Evolutionary conservation across 2,888 invertebrate genomes (phyloP).

Genomic region (Agapostemon virescens): DNA sequence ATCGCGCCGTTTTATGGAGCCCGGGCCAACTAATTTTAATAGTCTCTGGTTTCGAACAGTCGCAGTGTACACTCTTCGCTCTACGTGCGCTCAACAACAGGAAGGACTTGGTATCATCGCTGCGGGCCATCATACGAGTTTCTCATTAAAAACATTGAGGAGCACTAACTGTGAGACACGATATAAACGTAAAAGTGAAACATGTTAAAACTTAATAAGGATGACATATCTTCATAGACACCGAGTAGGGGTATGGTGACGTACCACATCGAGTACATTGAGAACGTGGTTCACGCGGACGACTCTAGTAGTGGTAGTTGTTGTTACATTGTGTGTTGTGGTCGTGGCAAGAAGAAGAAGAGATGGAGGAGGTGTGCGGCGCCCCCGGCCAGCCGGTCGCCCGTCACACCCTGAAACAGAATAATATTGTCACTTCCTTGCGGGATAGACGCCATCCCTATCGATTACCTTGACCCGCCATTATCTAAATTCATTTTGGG

Average conservation of each 20-base stretch:
- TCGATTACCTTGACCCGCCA: constrained; percentile 57
- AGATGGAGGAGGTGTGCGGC: constrained; percentile 80
- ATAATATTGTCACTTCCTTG: constrained; percentile 78
- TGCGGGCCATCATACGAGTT: constrained; percentile 43
- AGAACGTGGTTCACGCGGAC: constrained; percentile 78
- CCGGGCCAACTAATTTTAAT: not conserved
- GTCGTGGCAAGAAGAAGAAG: constrained; percentile 79
- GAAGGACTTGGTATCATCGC: constrained; percentile 33
- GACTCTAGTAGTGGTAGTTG: constrained; percentile 73
- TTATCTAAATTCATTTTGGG: constrained; percentile 43
- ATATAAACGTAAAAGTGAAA: constrained; percentile 70
- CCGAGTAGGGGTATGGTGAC: constrained; percentile 78
- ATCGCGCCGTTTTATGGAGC: not conserved
- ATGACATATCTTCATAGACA: constrained; percentile 75
- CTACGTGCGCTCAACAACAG: constrained; percentile 51
- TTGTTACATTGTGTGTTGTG: constrained; percentile 79
- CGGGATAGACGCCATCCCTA: constrained; percentile 65
- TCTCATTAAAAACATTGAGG: constrained; percentile 59
- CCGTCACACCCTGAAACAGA: constrained; percentile 81
- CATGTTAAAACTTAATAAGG: constrained; percentile 70
- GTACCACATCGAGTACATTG: constrained; percentile 80
- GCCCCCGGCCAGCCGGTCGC: constrained; percentile 81
- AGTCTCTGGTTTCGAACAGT: not conserved
- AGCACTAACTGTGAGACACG: constrained; percentile 71
- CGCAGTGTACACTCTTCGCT: constrained; percentile 53